Base-by-base conservation (phyloP, 2,113 vertebrate species). In the Melospiza georgiana region DNA sequence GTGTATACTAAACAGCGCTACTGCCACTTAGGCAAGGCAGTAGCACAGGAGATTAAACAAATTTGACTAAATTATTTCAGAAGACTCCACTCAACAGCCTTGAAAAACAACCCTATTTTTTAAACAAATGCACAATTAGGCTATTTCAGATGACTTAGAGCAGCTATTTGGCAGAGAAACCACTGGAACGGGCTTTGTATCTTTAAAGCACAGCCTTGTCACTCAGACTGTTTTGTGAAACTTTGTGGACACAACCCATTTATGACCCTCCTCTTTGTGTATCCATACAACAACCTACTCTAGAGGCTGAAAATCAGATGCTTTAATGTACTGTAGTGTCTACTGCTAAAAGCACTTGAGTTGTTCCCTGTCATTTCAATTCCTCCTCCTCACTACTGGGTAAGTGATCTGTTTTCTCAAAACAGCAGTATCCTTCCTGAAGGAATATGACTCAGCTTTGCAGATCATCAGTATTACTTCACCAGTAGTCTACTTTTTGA, bases 401-500 rank as follows among this genome's bases (percentile, higher is more conserved):
- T 95, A 95, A 90, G 74, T 89, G 90, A 96, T 76, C 82, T 86
- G 91, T 90, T 89, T 94, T 88, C 84, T 94, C 81, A 93, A 86
- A 90, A 89, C 89, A 87, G 91, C 96, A 97, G 87, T 94, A 97
- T 85, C 92, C 95, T 97, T 97, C 94, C 92, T 96, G 91, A 97
- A 97, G 84, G 74, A 97, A 91, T 95, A 94, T 97, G 97, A 97
- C 97, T 97, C 97, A 97, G 94, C 93, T 97, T 96, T 97, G 96
- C 96, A 97, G 94, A 96, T 92, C 90, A 93, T 75, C 88, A 79
- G 83, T 33, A 83, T 89, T 94, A 94, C 77, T 89, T 84, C 91
- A 96, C 77, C 94, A 89, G 73, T 76, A 75, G 86, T 95, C 92
- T 86, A 84, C 84, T 94, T 96, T 83, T 52, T 63, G 23, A 90